phyloP scores from a whole-genome alignment of 2,797 vertebrate species.

The Scomberomorus guttatus region DNA sequence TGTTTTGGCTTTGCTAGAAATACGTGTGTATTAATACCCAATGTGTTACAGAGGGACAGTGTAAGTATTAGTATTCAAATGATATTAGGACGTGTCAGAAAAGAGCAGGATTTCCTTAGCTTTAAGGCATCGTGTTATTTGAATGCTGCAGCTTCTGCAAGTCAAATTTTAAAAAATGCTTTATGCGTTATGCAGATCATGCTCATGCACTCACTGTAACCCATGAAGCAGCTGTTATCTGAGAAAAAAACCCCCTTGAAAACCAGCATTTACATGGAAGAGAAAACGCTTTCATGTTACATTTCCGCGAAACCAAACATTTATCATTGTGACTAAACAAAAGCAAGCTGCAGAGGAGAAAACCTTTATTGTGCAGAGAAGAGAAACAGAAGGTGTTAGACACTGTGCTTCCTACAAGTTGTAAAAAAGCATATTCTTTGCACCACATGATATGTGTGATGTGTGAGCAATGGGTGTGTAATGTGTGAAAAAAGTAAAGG shows the following conservation, averaged over 20 bases:
- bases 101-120: conserved; percentile 55
- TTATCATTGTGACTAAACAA: conserved; percentile 27
- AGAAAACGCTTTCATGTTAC: conserved; percentile 17
- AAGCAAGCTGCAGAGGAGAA: conserved; percentile 26
- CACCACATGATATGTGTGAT: conserved; percentile 55
- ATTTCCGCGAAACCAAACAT: conserved; percentile 32
- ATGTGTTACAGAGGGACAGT: not conserved
- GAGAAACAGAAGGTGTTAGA: conserved; percentile 55
- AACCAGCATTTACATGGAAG: conserved; percentile 1
- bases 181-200: conserved; percentile 9
- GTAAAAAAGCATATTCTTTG: conserved; percentile 61
- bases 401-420: conserved; percentile 25
- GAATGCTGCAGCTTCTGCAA: conserved; percentile 69
- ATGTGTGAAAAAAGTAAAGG: conserved; percentile 65
- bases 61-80: not conserved
- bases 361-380: conserved; percentile 25
- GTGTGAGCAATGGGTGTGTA: conserved; percentile 59
- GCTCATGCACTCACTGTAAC: conserved; percentile 16
- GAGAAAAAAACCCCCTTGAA: conserved; percentile 16
- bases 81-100: not conserved
- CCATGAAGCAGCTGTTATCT: conserved; percentile 14
- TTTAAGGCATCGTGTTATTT: conserved; percentile 52
- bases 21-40: not conserved
- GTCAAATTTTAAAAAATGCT: conserved; percentile 40
- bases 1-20: not conserved